Percentiles rank a stretch among this genome's conserved stretches.
These are phyloP conservation scores for Rattus rattus DNA, from an alignment of 2,113 vertebrate species.

Conservation along the genomic window DNA sequence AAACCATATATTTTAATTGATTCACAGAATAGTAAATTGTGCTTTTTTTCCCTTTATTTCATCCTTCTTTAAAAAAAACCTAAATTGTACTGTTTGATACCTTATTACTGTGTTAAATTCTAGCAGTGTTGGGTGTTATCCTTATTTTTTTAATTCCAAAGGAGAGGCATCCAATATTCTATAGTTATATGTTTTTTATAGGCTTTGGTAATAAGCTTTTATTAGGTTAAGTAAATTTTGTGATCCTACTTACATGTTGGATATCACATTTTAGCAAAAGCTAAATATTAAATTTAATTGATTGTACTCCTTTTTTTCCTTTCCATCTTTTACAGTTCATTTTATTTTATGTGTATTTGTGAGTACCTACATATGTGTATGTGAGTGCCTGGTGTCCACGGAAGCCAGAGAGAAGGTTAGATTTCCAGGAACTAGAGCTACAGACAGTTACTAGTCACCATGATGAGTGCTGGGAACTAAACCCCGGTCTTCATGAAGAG, in stretches of 20 bases:
- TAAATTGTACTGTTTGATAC: not conserved
- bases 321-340: not conserved
- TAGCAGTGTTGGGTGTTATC: not conserved
- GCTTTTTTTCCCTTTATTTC: not conserved
- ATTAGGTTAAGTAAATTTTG: constrained; percentile 37
- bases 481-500: not conserved
- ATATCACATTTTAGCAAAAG: constrained; percentile 47
- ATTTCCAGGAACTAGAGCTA: not conserved
- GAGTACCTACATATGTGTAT: not conserved
- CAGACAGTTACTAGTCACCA: not conserved
- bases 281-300: not conserved
- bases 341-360: not conserved
- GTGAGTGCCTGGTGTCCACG: not conserved
- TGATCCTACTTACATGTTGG: constrained; percentile 39
- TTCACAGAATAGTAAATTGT: constrained; percentile 41
- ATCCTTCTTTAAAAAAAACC: not conserved
- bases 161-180: not conserved
- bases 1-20: constrained; percentile 29
- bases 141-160: constrained; percentile 33
- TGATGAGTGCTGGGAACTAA: not conserved
- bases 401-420: not conserved
- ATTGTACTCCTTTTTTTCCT: not conserved
- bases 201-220: constrained; percentile 48
- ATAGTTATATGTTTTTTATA: constrained; percentile 8
- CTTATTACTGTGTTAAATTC: not conserved